Evolutionary conservation across 23 tunicate genomes (phyloP).

Genomic region (Ciona savignyi): DNA sequence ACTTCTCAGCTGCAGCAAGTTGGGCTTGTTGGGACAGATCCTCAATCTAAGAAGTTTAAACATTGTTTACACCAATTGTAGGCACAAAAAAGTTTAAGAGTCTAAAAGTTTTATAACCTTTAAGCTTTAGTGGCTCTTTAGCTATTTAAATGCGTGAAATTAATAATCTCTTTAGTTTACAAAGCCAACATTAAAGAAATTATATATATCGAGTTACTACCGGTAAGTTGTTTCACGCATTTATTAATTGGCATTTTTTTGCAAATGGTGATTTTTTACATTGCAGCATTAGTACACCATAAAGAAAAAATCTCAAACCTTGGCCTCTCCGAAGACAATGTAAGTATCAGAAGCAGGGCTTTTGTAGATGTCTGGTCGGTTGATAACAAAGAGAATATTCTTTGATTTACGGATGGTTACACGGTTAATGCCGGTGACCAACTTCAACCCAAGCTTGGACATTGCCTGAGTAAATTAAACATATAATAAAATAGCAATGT

Average conservation of each 20-base stretch:
- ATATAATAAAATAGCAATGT: too few relatives aligned
- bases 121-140: too few relatives aligned
- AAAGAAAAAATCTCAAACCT: slow-evolving; percentile 21
- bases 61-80: background rate
- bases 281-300: too few relatives aligned
- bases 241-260: too few relatives aligned
- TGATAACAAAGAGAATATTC: slow-evolving; percentile 89
- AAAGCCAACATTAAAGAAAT: too few relatives aligned
- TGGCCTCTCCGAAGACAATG: slow-evolving; percentile 98
- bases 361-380: slow-evolving; percentile 83
- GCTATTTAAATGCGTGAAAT: too few relatives aligned
- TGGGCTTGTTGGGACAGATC: slow-evolving; percentile 94
- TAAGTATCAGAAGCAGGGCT: slow-evolving; percentile 87
- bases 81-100: background rate
- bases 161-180: too few relatives aligned
- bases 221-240: too few relatives aligned
- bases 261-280: too few relatives aligned
- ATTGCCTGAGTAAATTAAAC: slow-evolving; percentile 42
- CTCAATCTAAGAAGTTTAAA: slow-evolving; percentile 53
- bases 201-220: too few relatives aligned
- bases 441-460: slow-evolving; percentile 71
- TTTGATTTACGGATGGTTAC: slow-evolving; percentile 95
- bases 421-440: slow-evolving; percentile 73
- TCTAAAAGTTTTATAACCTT: background rate
- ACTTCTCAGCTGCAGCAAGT: slow-evolving; percentile 91